phyloP scores from a whole-genome alignment of 2,113 vertebrate genomes.

The Leptocoma aspasia region DNA sequence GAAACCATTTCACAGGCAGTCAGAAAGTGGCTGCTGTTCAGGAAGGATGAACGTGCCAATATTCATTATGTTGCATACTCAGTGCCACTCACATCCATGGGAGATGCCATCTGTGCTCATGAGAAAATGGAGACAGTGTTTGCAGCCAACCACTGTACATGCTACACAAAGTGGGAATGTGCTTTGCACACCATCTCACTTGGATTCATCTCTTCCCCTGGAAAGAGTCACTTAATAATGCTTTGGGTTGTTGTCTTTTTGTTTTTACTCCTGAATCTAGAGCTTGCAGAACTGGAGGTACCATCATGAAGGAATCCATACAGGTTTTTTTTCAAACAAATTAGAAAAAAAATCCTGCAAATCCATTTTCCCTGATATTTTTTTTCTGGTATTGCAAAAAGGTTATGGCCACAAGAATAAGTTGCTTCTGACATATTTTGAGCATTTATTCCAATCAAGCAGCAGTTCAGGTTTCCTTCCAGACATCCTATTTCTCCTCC shows the following conservation, averaged over 20 bases:
- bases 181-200: background rate
- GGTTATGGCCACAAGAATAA: background rate
- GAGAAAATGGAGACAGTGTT: background rate
- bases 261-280: background rate
- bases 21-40: background rate
- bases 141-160: background rate
- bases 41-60: background rate
- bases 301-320: background rate
- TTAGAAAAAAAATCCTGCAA: background rate
- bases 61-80: background rate
- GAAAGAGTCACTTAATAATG: background rate
- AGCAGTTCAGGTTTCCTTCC: background rate
- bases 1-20: background rate
- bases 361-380: background rate
- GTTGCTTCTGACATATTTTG: background rate
- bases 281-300: background rate
- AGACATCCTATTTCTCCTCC: background rate
- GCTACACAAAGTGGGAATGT: background rate
- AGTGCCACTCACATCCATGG: background rate
- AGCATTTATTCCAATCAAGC: background rate
- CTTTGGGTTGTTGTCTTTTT: background rate
- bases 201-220: background rate
- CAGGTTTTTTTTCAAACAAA: background rate
- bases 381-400: background rate
- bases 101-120: background rate